Evolutionary conservation across 1,140 invertebrate species (phyloP).

Genomic region (Periplaneta americana): DNA sequence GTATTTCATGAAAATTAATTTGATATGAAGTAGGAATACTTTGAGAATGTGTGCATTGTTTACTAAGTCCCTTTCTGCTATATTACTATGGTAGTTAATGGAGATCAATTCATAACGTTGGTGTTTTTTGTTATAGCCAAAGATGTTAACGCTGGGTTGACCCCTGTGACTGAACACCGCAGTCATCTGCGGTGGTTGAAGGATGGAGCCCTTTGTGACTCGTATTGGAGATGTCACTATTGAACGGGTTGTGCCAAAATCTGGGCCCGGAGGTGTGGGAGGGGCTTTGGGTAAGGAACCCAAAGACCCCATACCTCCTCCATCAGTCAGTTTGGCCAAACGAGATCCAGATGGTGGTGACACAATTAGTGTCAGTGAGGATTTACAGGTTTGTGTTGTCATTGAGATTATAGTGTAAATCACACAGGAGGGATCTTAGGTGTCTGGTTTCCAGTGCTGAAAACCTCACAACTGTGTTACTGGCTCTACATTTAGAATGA

Average conservation of each 20-base stretch:
- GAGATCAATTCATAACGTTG: no score
- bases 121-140: background rate
- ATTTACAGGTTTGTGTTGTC: background rate
- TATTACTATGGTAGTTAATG: no score
- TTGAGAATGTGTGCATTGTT: no score
- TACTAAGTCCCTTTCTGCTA: no score
- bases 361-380: constrained; percentile 10
- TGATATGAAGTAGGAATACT: no score
- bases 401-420: no score
- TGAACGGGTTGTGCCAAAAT: constrained; percentile 37
- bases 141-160: background rate
- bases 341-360: background rate
- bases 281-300: background rate
- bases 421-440: no score
- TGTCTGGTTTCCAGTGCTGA: no score
- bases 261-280: background rate
- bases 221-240: constrained; percentile 48
- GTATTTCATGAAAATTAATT: no score
- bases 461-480: no score
- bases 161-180: background rate
- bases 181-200: background rate
- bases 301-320: background rate
- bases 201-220: constrained; percentile 34
- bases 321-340: constrained; percentile 4
- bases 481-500: no score